Evolutionary conservation across 1,140 invertebrate species (phyloP).

Genomic region (Grapholita molesta): DNA sequence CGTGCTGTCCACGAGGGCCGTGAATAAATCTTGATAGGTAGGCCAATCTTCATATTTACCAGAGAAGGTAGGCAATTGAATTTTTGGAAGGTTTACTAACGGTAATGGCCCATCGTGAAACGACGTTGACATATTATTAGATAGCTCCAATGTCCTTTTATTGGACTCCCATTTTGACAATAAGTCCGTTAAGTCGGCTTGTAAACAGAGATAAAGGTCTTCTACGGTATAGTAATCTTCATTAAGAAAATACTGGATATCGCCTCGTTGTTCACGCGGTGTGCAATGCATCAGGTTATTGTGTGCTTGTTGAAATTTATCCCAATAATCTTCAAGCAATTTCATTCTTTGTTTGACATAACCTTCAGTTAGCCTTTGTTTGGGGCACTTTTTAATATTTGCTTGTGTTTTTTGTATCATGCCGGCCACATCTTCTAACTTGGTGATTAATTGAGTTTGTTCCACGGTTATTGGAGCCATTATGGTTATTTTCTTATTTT

Average conservation of each 20-base stretch:
- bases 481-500: no score
- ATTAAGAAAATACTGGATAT: conserved; percentile 19
- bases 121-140: background rate
- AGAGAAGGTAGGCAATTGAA: conserved; percentile 24
- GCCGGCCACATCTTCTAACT: background rate
- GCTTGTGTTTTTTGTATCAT: background rate
- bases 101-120: background rate
- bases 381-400: conserved; percentile 6
- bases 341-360: background rate
- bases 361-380: background rate
- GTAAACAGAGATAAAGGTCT: conserved; percentile 17
- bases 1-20: conserved; percentile 24
- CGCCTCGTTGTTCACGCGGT: conserved; percentile 19
- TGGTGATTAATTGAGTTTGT: background rate
- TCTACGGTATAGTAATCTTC: conserved; percentile 17
- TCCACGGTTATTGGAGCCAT: no score
- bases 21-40: conserved; percentile 28
- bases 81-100: conserved; percentile 20
- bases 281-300: background rate
- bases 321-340: background rate
- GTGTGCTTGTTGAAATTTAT: background rate
- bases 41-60: conserved; percentile 31
- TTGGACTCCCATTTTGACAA: background rate
- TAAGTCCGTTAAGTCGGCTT: conserved; percentile 17
- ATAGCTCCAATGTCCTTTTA: no score